Evolutionary conservation across 1,140 invertebrate species (phyloP).

Genomic region (Trichoplusia ni): DNA sequence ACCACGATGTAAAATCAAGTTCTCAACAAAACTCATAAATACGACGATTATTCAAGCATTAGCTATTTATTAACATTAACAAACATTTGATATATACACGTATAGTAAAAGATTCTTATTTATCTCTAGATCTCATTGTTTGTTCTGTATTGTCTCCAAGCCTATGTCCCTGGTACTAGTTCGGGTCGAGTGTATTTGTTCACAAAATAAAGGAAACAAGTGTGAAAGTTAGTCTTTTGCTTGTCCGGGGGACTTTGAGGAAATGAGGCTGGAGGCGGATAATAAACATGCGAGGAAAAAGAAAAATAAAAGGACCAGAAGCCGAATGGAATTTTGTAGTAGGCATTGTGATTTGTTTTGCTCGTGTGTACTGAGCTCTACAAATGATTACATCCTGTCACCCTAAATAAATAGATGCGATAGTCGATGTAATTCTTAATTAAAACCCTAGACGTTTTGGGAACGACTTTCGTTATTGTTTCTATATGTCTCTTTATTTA

Average conservation of each 20-base stretch:
- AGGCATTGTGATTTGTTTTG: too few species aligned
- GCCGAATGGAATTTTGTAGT: too few species aligned
- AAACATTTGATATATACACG: slow-evolving; percentile 1
- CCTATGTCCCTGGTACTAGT: neutral
- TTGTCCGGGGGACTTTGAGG: neutral
- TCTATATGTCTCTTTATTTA: too few species aligned
- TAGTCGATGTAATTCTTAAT: too few species aligned
- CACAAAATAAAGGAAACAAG: slow-evolving; percentile 5
- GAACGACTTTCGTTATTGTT: too few species aligned
- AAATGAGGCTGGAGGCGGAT: neutral
- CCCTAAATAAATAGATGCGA: too few species aligned
- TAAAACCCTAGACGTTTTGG: too few species aligned
- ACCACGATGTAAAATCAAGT: too few species aligned
- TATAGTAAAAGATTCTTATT: neutral
- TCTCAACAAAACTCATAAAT: too few species aligned
- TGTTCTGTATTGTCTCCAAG: neutral
- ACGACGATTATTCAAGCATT: too few species aligned
- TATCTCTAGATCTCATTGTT: slow-evolving; percentile 1
- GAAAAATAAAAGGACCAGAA: neutral
- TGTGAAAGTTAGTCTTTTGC: slow-evolving; percentile 2
- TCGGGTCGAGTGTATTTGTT: slow-evolving; percentile 2
- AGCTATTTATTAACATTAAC: neutral
- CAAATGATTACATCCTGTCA: too few species aligned
- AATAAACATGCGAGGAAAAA: neutral
- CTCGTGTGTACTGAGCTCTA: too few species aligned